phyloP scores from a whole-genome alignment of 1,140 invertebrate genomes.

The Conus betulinus region DNA sequence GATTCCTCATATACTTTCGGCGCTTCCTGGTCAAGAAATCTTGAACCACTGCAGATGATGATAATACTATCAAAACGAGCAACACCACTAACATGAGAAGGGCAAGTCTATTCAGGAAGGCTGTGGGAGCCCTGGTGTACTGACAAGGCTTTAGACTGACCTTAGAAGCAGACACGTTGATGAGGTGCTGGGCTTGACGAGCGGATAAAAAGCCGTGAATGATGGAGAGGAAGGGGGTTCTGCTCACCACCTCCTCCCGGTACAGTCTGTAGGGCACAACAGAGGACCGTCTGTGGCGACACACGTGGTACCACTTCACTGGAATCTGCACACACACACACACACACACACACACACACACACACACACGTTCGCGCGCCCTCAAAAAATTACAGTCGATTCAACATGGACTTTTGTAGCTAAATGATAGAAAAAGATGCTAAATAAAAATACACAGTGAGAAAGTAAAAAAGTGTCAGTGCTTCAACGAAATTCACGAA shows the following conservation, averaged over 20 bases:
- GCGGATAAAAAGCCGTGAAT: slow-evolving; percentile 14
- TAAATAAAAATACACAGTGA: too few relatives aligned
- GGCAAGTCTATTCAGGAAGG: too few relatives aligned
- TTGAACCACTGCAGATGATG: too few relatives aligned
- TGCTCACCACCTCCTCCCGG: slow-evolving; percentile 44
- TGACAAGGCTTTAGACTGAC: background rate
- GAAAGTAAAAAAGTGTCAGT: too few relatives aligned
- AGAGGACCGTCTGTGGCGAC: slow-evolving; percentile 22
- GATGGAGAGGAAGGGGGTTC: slow-evolving; percentile 37
- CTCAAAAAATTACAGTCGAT: background rate
- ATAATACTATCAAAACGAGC: too few relatives aligned
- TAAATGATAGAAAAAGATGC: too few relatives aligned
- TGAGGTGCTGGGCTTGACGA: background rate
- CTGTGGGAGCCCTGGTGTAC: too few relatives aligned
- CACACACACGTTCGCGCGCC: background rate
- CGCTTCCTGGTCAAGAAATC: too few relatives aligned
- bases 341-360: background rate
- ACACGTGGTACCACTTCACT: slow-evolving; percentile 38
- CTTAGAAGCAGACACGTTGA: slow-evolving; percentile 18
- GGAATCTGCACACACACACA: background rate
- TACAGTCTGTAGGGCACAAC: slow-evolving; percentile 29
- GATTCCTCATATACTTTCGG: too few relatives aligned
- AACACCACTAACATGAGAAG: too few relatives aligned
- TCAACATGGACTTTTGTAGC: background rate
- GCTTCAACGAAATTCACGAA: too few relatives aligned